Evolutionary conservation across 2,113 vertebrate species (phyloP), one percentile per base, ranked within the genome.

Genomic region (Saccopteryx leptura): DNA sequence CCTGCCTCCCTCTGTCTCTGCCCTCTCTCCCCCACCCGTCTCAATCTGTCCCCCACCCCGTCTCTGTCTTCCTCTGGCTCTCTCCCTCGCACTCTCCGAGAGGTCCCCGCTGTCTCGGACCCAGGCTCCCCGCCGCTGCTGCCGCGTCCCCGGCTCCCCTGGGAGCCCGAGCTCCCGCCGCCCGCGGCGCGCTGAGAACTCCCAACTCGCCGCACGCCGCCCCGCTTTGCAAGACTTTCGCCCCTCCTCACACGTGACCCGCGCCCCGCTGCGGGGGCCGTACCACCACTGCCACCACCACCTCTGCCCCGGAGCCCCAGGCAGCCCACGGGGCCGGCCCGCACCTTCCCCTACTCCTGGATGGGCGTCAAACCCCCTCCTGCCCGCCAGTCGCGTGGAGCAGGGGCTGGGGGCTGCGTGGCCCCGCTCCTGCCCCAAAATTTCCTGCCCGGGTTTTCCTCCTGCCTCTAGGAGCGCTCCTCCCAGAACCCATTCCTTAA

Each of bases 191-290:
- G 98, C 98, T 98, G 98, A 98, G 98, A 98, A 98, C 98, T 98
- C 98, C 97, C 98, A 98, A 98, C 98, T 98, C 98, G 15, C 98
- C 90, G 97, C 98, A 94, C 98, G 98, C 98, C 98, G 97, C 98
- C 98, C 98, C 97, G 98, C 96, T 98, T 98, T 97, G 97, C 83
- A 92, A 98, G 98, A 98, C 98, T 98, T 98, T 98, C 98, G 98
- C 98, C 98, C 98, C 98, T 98, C 98, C 98, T 98, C 94, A 84
- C 95, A 87, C 98, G 98, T 98, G 98, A 98, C 98, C 97, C 94
- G 96, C 96, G 88, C 98, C 97, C 97, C 76, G 80, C 98, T 97
- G 98, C 97, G 85, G 98, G 98, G 97, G 97, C 88, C 50, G 97
- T 90, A 39, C 61, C 76, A 17, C n/a, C 75, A 1, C 50, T 50